A percentile compares a stretch with the other conserved stretches of the same genome.
These are phyloP conservation scores for Dasypolia templi DNA, from an alignment of 2,888 invertebrate genomes.

Conservation along the genomic window DNA sequence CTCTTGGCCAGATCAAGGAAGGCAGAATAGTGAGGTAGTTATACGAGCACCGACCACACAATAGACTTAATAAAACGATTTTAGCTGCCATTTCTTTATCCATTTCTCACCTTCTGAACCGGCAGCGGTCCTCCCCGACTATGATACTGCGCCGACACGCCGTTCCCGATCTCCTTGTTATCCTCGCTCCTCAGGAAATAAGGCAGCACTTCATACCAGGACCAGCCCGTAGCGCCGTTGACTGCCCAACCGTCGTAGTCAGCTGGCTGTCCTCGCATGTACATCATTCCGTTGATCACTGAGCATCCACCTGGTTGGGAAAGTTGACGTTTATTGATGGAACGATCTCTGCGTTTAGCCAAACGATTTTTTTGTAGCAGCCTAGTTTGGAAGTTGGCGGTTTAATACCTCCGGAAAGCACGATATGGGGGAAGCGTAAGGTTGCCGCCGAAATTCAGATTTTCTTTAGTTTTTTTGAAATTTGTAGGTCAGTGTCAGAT, in stretches of 20 bases:
- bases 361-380: background rate
- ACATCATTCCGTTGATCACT: conserved; percentile 96
- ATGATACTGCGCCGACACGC: conserved; percentile 91
- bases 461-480: no score
- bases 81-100: background rate
- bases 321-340: background rate
- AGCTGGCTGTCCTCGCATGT: conserved; percentile 93
- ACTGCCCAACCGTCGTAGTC: conserved; percentile 95
- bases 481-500: no score
- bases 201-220: conserved; percentile 94
- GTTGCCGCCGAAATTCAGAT: no score
- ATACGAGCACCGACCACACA: background rate
- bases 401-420: background rate
- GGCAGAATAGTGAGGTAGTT: background rate
- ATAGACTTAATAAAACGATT: no score
- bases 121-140: conserved; percentile 91
- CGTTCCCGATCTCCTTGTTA: conserved; percentile 91
- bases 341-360: background rate
- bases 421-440: no score
- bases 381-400: background rate
- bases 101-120: conserved; percentile 85
- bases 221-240: conserved; percentile 94
- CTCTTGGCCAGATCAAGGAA: background rate
- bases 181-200: conserved; percentile 93
- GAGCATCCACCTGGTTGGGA: conserved; percentile 91